Conservation (phyloP, 1,140 invertebrate genomes). For the Camponotus vicinus region DNA sequence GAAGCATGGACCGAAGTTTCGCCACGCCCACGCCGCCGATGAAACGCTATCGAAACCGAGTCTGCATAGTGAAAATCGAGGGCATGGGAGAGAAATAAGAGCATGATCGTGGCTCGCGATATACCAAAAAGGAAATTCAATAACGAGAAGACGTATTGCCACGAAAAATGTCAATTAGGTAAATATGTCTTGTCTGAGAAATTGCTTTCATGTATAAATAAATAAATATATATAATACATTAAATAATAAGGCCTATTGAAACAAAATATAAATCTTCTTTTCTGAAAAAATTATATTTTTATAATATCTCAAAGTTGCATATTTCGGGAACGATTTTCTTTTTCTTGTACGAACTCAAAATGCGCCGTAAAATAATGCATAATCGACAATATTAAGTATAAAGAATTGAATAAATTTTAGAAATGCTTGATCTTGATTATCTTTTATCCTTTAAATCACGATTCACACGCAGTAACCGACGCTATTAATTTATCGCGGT, state of each 20-base stretch:
- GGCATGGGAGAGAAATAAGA: constrained; percentile 24
- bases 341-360: too few species aligned
- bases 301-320: neutral
- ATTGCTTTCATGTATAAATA: neutral
- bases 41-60: constrained; percentile 76
- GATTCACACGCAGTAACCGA: neutral
- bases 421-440: neutral
- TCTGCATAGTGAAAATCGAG: constrained; percentile 72
- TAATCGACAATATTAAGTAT: neutral
- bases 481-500: constrained; percentile 45
- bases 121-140: constrained; percentile 19
- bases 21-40: constrained; percentile 78
- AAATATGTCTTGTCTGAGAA: neutral
- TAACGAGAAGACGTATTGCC: neutral
- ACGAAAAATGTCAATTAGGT: constrained; percentile 6
- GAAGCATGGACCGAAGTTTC: constrained; percentile 75
- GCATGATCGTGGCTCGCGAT: neutral
- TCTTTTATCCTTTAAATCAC: neutral
- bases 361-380: neutral
- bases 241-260: too few species aligned
- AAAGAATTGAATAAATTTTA: neutral
- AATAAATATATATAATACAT: too few species aligned
- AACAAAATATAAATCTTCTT: too few species aligned
- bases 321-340: too few species aligned
- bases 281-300: neutral